Evolutionary conservation across 1,140 invertebrate species (phyloP), one percentile per base, ranked within the genome.

Genomic region (Saccostrea echinata): DNA sequence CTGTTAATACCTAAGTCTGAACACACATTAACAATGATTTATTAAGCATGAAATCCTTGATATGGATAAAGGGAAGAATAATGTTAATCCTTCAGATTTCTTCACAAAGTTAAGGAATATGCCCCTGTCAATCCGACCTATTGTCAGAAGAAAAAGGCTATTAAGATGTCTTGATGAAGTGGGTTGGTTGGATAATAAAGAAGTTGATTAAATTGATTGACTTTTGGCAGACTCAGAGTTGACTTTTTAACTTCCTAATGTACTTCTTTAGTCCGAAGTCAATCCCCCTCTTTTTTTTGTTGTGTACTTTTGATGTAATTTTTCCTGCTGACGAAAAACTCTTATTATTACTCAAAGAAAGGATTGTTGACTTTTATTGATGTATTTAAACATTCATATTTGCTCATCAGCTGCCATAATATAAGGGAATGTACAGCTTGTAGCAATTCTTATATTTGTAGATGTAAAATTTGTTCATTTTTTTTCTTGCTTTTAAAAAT

Each of bases 21-120:
- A 76, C 68, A 76, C 64, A 71, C 68, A 76, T 76, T 76, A 76
- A 76, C 68, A 76, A 30, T 76, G 68, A 76, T 76, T 76, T 76
- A 76, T 76, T 76, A 76, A 76, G 68, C 68, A 33, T 76, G 30
- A 76, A 76, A 76, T 76, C 68, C 68, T 76, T 76, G 68, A 33
- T 76, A 12, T 33, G 27, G 68, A 76, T 27, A 76, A 76, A 30
- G 27, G 27, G 16, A 76, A 30, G 68, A 33, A 76, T 76, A 76
- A 30, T 76, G 30, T 27, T 76, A 76, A 76, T 76, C 68, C 68
- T 76, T 13, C 68, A 3, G 68, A 76, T 30, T 76, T 76, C 68
- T 76, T 16, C 68, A 76, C 68, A 76, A 76, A 76, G 68, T 27
- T 30, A 30, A 76, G 27, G 30, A 76, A 76, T 30, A 76, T 76